A percentile compares a stretch with the other conserved stretches of the same genome.
Conservation (phyloP, 2,888 invertebrate species). For the Trichopoda pennipes region DNA sequence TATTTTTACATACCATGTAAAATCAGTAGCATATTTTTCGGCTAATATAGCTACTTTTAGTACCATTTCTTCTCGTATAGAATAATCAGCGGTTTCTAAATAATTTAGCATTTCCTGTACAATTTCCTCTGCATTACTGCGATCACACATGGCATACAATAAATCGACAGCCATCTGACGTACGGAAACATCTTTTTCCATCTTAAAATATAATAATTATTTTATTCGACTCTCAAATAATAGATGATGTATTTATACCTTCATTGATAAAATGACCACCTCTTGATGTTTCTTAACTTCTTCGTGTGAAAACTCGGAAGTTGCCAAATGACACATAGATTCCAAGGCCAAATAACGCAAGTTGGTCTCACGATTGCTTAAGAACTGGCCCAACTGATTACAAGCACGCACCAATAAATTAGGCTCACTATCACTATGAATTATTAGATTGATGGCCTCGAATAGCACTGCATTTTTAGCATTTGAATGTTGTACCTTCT, state of each 20-base stretch:
- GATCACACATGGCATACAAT: constrained; percentile 99
- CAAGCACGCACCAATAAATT: constrained; percentile 98
- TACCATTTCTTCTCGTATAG: constrained; percentile 99
- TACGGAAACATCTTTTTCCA: constrained; percentile 99
- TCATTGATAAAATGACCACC: constrained; percentile 98
- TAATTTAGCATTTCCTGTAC: constrained; percentile 99
- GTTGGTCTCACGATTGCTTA: constrained; percentile 98
- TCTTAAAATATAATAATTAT: constrained; percentile 81
- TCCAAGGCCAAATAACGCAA: constrained; percentile 98
- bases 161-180: constrained; percentile 98
- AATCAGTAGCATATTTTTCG: constrained; percentile 99
- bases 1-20: constrained; percentile 90
- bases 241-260: constrained; percentile 81
- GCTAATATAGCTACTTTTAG: constrained; percentile 99
- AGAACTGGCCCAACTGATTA: constrained; percentile 98
- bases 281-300: constrained; percentile 99
- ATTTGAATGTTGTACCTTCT: constrained; percentile 99
- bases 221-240: neutral
- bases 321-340: constrained; percentile 99
- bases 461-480: constrained; percentile 99
- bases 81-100: constrained; percentile 99
- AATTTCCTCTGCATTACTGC: constrained; percentile 99
- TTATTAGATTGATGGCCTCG: constrained; percentile 99
- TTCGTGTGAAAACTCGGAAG: constrained; percentile 99
- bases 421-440: constrained; percentile 99